Percentiles rank a stretch among this genome's conserved stretches.
Conservation (phyloP, 2,113 vertebrate genomes). For the Cynocephalus volans region DNA sequence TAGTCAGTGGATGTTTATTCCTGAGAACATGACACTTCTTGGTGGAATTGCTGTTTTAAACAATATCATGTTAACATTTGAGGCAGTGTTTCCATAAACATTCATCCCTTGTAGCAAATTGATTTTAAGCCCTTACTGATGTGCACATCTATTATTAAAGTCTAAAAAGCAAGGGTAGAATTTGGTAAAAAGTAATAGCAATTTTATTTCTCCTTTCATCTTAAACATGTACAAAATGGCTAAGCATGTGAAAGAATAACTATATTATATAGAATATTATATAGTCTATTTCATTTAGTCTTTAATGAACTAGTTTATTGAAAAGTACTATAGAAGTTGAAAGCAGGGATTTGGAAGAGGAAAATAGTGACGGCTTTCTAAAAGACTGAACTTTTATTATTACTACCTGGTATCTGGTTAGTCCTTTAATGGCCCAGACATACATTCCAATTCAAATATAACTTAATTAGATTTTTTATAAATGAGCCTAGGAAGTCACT, state of each 20-base stretch:
- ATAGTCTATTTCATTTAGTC: neutral
- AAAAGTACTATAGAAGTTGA: neutral
- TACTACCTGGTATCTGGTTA: neutral
- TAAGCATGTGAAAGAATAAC: neutral
- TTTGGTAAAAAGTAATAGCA: neutral
- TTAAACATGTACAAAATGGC: neutral
- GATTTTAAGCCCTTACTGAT: neutral
- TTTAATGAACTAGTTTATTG: neutral
- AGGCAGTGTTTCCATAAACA: neutral
- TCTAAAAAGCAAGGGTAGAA: neutral
- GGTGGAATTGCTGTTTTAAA: neutral
- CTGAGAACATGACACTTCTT: neutral
- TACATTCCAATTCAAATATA: neutral
- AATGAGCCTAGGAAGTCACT: neutral
- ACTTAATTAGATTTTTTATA: neutral
- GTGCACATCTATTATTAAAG: constrained; percentile 6
- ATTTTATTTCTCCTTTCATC: constrained; percentile 26
- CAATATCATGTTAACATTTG: constrained; percentile 49
- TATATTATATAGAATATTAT: neutral
- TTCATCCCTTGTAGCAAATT: neutral
- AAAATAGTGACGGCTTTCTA: neutral
- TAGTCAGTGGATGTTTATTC: neutral
- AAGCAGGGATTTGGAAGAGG: neutral
- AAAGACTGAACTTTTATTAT: neutral
- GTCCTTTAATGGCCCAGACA: neutral